A percentile compares a stretch with the other conserved stretches of the same genome.
These are phyloP conservation scores for Antigone vipio DNA, from an alignment of 2,113 vertebrate species.

Conservation along the genomic window DNA sequence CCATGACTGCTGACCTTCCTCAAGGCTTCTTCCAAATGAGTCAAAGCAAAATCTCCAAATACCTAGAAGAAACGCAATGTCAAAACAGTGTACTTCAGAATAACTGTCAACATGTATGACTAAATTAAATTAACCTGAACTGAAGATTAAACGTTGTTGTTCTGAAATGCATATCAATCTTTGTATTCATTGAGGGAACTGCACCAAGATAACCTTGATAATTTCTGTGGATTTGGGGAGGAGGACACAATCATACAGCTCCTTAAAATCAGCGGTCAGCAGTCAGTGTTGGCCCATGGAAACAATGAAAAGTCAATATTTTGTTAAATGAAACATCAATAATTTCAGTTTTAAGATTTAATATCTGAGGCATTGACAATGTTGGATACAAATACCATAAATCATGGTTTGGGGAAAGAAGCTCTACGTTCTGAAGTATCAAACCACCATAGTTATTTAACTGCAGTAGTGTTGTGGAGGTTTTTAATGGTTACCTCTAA, in stretches of 20 bases:
- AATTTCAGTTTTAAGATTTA: background rate
- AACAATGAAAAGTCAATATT: background rate
- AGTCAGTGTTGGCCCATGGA: background rate
- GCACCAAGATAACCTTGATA: background rate
- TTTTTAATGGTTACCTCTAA: background rate
- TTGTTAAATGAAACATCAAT: background rate
- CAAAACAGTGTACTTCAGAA: background rate
- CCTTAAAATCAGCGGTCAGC: background rate
- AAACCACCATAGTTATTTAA: background rate
- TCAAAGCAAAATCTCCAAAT: slow-evolving; percentile 2
- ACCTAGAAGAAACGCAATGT: background rate
- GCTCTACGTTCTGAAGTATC: background rate
- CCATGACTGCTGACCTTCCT: slow-evolving; percentile 23
- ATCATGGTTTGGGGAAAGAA: background rate
- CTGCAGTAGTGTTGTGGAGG: background rate
- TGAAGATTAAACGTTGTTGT: background rate
- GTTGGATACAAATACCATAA: background rate
- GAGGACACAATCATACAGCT: background rate
- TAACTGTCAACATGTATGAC: background rate
- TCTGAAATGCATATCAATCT: slow-evolving; percentile 20
- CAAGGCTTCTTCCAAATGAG: slow-evolving; percentile 26
- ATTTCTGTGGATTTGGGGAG: background rate
- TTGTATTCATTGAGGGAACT: background rate
- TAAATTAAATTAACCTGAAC: slow-evolving; percentile 35
- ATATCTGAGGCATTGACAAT: background rate